Base-by-base conservation (phyloP, 2,797 vertebrate species). In the Spheniscus humboldti region DNA sequence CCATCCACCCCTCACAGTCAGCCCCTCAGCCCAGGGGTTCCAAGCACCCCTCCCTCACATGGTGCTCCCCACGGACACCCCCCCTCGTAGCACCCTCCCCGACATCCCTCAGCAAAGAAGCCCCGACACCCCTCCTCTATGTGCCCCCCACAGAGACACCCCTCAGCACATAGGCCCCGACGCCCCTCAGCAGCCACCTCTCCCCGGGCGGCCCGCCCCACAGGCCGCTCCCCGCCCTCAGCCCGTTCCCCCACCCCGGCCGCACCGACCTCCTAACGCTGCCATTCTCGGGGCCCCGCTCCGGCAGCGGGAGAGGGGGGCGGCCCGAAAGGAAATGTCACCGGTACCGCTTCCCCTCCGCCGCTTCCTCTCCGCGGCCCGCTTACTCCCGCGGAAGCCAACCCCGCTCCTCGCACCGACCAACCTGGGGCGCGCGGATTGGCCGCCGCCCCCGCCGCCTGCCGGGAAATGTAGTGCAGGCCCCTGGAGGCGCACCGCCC, bases 211-310 rank as follows among this genome's bases (percentile, higher is more conserved):
- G 25, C 24, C 14, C 31, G 23, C 35, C 25, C 33, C 69, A 41
- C 35, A 52, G 35, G 23, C 77, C 90, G 92, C 53, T 80, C 80
- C 76, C 76, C 41, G 17, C 22, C 80, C 39, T 37, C 75, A 57
- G 13, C 69, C 18, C 31, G 2, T 18, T 25, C 59, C 41, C 27
- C 81, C 66, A 20, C 17, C 11, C 28, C 59, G 66, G 52, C 88
- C 23, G n/a, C 57, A 98, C 98, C 96, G 90, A 98, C 98, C 98
- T 98, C 98, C 98, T 97, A 98, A 96, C 95, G 98, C 98, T 96
- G 98, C 98, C 98, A 98, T 98, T 94, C 98, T 98, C 96, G 59
- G 96, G 71, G 94, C 97, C 97, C 97, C 94, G 96, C 96, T 97
- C 97, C 92, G 96, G 94, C 97, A 97, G 97, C 97, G 88, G 96